phyloP scores from a whole-genome alignment of 2,113 vertebrate species.

The Actinemys pallida region DNA sequence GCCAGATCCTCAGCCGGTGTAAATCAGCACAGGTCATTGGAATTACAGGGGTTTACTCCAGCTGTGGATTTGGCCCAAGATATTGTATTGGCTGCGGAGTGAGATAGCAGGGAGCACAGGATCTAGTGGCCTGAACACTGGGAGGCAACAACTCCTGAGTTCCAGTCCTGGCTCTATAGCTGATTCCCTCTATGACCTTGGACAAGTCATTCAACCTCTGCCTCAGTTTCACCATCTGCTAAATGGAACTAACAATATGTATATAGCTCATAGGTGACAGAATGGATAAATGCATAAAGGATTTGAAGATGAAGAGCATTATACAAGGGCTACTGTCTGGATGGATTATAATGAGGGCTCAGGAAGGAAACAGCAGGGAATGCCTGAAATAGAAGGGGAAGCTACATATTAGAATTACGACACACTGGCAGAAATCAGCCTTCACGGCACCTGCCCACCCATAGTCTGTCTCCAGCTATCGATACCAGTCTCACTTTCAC shows the following conservation, averaged over 20 bases:
- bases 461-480: background rate
- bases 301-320: rapidly evolving
- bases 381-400: rapidly evolving
- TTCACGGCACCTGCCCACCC: background rate
- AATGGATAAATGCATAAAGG: background rate
- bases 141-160: rapidly evolving
- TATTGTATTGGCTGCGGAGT: rapidly evolving
- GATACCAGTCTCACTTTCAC: background rate
- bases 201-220: background rate
- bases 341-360: background rate
- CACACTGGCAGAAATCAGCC: background rate
- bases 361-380: background rate
- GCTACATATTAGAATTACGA: background rate
- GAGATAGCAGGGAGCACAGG: background rate
- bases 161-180: background rate
- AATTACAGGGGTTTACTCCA: background rate
- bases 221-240: background rate
- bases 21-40: background rate
- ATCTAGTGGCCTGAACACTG: background rate
- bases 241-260: background rate
- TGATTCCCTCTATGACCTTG: rapidly evolving
- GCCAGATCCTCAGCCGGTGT: background rate
- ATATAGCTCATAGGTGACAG: rapidly evolving
- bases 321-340: background rate
- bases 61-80: rapidly evolving